Conservation (phyloP, 53 echinoderm and acorn worm genomes). For the Temnopleurus reevesii region DNA sequence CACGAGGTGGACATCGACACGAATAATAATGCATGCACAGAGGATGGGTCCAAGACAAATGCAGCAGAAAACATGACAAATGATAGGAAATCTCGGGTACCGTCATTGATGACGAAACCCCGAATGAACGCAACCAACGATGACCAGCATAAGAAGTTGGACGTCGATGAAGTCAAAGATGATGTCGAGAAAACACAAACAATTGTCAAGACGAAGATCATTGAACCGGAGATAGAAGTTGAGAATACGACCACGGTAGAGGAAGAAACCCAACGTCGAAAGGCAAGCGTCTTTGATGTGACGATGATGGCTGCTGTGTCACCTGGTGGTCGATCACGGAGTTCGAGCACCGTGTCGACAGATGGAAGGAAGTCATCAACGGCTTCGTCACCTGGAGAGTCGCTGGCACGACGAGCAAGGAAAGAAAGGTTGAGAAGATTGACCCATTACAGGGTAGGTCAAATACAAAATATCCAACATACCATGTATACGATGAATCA, state of each 20-base stretch:
- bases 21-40: background rate
- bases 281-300: conserved; percentile 29
- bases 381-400: background rate
- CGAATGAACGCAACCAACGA: conserved; percentile 10
- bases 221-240: background rate
- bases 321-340: conserved; percentile 28
- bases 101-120: conserved; percentile 3
- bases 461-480: background rate
- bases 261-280: background rate
- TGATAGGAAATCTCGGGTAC: background rate
- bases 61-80: background rate
- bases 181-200: conserved; percentile 15
- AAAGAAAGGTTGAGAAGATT: conserved; percentile 20
- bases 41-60: background rate
- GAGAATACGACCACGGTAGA: background rate
- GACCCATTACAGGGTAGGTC: conserved; percentile 23
- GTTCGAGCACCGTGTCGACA: background rate
- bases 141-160: background rate
- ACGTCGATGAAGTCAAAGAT: background rate
- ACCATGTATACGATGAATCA: no score
- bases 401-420: background rate
- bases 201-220: background rate
- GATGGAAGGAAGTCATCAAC: background rate
- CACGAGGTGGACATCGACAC: background rate
- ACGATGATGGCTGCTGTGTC: conserved; percentile 37